Evolutionary conservation across 2,113 vertebrate species (phyloP).

Genomic region (Etia nguti): DNA sequence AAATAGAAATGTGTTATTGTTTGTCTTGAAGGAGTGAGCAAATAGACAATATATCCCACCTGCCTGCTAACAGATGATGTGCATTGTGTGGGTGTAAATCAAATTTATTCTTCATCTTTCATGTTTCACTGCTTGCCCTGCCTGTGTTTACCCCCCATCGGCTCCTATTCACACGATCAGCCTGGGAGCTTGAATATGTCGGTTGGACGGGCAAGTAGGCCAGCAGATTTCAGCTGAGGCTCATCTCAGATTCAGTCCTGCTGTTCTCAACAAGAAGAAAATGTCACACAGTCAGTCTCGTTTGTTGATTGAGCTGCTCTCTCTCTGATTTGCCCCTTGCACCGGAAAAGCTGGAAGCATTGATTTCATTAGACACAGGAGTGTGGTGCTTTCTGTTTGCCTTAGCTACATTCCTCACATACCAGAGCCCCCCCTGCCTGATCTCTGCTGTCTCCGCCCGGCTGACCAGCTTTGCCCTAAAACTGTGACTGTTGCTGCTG

Average conservation of each 20-base stretch:
- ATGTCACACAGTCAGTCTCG: neutral
- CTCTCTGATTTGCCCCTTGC: slow-evolving; percentile 45
- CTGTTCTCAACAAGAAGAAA: neutral
- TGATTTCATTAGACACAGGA: slow-evolving; percentile 73
- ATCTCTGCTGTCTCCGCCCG: slow-evolving; percentile 21
- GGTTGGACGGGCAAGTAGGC: neutral
- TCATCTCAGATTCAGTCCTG: neutral
- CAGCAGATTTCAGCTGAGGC: neutral
- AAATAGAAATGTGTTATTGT: neutral
- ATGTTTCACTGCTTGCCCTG: neutral
- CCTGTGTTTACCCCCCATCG: slow-evolving; percentile 3
- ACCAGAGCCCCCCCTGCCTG: slow-evolving; percentile 35
- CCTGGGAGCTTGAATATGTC: neutral
- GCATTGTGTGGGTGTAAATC: neutral
- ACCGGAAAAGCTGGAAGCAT: slow-evolving; percentile 59
- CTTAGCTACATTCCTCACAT: slow-evolving; percentile 74
- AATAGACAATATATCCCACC: neutral
- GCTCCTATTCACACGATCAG: slow-evolving; percentile 19
- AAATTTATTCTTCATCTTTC: neutral
- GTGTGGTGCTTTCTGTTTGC: slow-evolving; percentile 72
- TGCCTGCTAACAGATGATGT: neutral
- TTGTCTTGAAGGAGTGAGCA: neutral
- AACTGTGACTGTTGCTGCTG: slow-evolving; percentile 12
- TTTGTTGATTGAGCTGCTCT: slow-evolving; percentile 13
- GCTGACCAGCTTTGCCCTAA: neutral